Percentiles rank a stretch among this genome's conserved stretches.
These are phyloP conservation scores for Dinocampus coccinellae DNA, from an alignment of 2,888 invertebrate genomes.

Conservation along the genomic window DNA sequence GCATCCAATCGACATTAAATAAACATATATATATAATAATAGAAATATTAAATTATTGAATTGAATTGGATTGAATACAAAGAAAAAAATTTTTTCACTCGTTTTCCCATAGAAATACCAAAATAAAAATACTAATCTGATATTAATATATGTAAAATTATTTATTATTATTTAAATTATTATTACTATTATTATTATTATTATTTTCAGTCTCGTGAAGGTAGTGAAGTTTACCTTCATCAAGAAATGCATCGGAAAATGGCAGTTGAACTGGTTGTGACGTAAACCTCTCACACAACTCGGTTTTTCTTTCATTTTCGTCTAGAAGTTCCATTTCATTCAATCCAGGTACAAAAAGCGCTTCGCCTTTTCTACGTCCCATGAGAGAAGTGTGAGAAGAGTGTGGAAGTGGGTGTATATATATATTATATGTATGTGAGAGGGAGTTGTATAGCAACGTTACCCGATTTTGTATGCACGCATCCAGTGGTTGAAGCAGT, in stretches of 20 bases:
- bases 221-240: background rate
- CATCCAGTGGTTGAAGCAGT: slow-evolving; percentile 31
- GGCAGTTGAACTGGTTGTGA: slow-evolving; percentile 35
- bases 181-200: background rate
- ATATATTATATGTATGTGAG: background rate
- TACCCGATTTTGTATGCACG: slow-evolving; percentile 36
- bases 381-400: slow-evolving; percentile 5
- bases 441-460: background rate
- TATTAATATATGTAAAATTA: background rate
- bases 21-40: no score
- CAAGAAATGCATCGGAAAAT: slow-evolving; percentile 34
- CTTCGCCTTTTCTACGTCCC: slow-evolving; percentile 18
- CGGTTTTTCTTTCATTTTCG: slow-evolving; percentile 17
- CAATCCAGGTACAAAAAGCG: slow-evolving; percentile 6
- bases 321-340: slow-evolving; percentile 32
- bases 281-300: slow-evolving; percentile 18
- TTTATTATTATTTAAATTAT: no score
- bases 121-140: background rate
- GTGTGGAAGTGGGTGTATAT: background rate
- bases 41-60: no score
- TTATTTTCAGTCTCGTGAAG: background rate
- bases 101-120: background rate
- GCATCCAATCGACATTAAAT: background rate
- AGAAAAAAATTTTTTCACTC: background rate
- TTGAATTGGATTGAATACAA: background rate